phyloP scores from a whole-genome alignment of 2,113 vertebrate species.

The Manacus vitellinus region DNA sequence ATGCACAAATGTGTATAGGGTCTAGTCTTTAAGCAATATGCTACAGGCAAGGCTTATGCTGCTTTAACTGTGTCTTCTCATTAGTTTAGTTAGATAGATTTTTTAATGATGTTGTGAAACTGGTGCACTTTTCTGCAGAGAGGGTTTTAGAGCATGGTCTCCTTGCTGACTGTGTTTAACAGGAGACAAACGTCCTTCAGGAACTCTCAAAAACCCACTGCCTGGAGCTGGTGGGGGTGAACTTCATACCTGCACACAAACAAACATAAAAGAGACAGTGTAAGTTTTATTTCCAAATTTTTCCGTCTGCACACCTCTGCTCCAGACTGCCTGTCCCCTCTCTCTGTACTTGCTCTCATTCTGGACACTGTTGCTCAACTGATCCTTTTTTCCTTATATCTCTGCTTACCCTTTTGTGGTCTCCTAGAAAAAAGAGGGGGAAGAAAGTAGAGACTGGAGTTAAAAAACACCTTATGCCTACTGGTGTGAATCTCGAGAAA shows the following conservation, averaged over 20 bases:
- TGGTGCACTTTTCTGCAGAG: neutral
- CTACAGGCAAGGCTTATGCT: neutral
- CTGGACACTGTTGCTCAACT: neutral
- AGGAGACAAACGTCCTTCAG: neutral
- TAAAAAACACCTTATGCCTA: neutral
- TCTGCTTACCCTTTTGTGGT: neutral
- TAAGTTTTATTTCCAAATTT: neutral
- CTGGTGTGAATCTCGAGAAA: neutral
- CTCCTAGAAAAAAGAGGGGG: neutral
- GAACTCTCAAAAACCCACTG: neutral
- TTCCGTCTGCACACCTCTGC: neutral
- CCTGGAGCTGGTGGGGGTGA: neutral
- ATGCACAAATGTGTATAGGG: neutral
- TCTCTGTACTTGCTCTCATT: neutral
- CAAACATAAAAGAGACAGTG: neutral
- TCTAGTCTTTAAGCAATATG: neutral
- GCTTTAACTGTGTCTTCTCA: constrained; percentile 14
- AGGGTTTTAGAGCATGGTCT: neutral
- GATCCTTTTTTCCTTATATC: neutral
- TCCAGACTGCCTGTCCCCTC: neutral
- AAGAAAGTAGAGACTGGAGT: neutral
- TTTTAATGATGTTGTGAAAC: constrained; percentile 6
- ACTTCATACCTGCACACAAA: neutral
- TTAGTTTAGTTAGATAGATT: neutral
- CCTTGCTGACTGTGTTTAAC: constrained; percentile 4